Percentiles rank a stretch among this genome's conserved stretches.
phyloP scores from a whole-genome alignment of 2,113 vertebrate species.

The Egretta garzetta region DNA sequence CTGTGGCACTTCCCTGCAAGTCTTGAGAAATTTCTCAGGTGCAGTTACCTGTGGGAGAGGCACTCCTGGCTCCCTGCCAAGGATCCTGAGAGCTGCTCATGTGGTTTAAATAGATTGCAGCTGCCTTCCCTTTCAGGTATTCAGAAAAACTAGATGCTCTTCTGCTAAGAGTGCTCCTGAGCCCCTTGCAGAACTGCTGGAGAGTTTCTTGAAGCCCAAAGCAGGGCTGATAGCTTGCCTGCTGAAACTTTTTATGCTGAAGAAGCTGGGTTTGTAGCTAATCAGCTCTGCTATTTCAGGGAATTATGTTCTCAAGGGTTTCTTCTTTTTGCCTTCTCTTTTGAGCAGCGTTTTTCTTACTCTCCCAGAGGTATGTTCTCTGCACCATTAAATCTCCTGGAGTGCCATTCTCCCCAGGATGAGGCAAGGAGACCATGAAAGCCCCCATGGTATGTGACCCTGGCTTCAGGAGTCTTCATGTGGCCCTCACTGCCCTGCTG shows the following conservation, averaged over 20 bases:
- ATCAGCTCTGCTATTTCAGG: neutral
- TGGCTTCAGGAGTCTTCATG: neutral
- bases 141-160: neutral
- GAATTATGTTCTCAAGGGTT: neutral
- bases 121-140: neutral
- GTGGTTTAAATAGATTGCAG: neutral
- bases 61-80: neutral
- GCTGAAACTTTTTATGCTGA: neutral
- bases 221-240: neutral
- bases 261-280: neutral
- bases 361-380: neutral
- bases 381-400: neutral
- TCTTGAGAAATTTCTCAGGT: neutral
- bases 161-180: neutral
- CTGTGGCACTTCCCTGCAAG: neutral
- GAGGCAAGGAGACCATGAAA: neutral
- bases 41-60: neutral
- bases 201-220: neutral
- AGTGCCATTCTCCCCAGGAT: neutral
- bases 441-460: accelerated
- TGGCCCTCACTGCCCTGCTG: neutral
- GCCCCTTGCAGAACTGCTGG: neutral
- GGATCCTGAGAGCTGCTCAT: neutral
- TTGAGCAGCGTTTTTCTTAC: neutral
- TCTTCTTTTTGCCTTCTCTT: neutral